Conservation (phyloP, 2,888 invertebrate species). For the Mythimna loreyi region DNA sequence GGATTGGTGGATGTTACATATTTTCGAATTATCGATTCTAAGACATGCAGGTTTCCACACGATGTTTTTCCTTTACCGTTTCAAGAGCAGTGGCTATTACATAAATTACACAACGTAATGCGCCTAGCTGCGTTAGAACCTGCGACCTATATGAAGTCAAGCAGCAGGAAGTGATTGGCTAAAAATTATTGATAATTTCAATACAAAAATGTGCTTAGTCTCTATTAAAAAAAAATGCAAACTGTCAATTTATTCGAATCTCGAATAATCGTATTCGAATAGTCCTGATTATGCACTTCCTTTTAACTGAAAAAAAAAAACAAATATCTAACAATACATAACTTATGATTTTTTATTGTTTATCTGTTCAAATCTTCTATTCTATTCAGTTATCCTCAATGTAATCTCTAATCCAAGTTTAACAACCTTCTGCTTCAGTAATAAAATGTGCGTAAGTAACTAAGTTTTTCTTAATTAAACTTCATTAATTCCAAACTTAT, state of each 20-base stretch:
- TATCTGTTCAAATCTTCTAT: too few species aligned
- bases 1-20: too few species aligned
- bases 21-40: too few species aligned
- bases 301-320: background rate
- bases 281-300: background rate
- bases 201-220: background rate
- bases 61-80: too few species aligned
- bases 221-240: background rate
- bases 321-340: background rate
- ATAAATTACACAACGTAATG: too few species aligned
- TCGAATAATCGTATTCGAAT: background rate
- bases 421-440: slow-evolving; percentile 10
- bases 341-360: background rate
- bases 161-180: slow-evolving; percentile 32
- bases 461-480: slow-evolving; percentile 57
- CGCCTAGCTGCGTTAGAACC: too few species aligned
- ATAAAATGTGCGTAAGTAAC: slow-evolving; percentile 15
- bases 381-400: background rate
- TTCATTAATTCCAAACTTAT: slow-evolving; percentile 56
- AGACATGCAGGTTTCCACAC: too few species aligned
- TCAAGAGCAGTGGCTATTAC: too few species aligned
- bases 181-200: slow-evolving; percentile 29
- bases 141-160: too few species aligned
- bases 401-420: slow-evolving; percentile 4
- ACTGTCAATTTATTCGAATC: background rate